A percentile compares a stretch with the other conserved stretches of the same genome.
phyloP scores from a whole-genome alignment of 2,797 vertebrate genomes.

The Mus spretus region DNA sequence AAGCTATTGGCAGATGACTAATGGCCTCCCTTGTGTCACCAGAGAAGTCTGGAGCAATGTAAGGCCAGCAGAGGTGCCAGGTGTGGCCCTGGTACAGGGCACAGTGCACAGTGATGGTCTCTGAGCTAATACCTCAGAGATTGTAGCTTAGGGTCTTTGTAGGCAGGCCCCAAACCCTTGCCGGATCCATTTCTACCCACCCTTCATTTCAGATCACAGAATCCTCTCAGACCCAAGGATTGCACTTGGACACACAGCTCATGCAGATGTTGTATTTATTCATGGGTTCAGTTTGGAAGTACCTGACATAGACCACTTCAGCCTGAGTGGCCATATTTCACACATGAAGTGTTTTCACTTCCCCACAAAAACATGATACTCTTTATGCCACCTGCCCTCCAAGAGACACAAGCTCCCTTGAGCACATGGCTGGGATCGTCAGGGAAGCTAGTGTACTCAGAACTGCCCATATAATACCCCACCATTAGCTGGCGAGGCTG shows the following conservation, averaged over 20 bases:
- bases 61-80: background rate
- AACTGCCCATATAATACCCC: rapidly evolving
- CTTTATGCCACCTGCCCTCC: rapidly evolving
- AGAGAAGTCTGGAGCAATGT: background rate
- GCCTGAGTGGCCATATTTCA: rapidly evolving
- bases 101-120: rapidly evolving
- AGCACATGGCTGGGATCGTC: rapidly evolving
- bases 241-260: background rate
- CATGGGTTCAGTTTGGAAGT: background rate
- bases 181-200: too few relatives aligned
- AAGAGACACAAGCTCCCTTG: background rate
- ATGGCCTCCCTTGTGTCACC: background rate
- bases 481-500: rapidly evolving
- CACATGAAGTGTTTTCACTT: rapidly evolving
- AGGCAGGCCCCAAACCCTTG: background rate
- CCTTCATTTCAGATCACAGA: rapidly evolving
- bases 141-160: background rate
- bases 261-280: slow-evolving; percentile 56
- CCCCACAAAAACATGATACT: background rate
- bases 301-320: background rate
- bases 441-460: rapidly evolving
- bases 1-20: background rate
- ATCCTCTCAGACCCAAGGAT: background rate
- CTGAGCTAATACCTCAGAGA: background rate
- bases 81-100: background rate